Conservation (phyloP, 2,113 vertebrate genomes). For the Aviceda subcristata region DNA sequence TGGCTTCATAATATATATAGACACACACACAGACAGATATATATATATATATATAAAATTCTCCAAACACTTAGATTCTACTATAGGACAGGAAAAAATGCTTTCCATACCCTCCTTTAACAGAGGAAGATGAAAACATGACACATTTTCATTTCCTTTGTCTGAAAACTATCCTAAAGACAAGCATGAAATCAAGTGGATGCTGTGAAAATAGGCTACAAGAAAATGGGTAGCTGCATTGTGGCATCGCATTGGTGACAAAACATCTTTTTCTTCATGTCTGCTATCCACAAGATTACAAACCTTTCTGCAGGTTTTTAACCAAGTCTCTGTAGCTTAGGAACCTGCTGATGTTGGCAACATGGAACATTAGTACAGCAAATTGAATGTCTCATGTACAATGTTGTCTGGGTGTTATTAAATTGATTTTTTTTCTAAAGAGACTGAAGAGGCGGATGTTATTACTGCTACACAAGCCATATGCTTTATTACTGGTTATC, state of each 20-base stretch:
- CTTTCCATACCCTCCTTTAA: neutral
- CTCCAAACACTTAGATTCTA: neutral
- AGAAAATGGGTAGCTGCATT: neutral
- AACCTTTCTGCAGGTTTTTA: neutral
- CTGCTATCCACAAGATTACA: neutral
- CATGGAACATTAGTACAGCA: neutral
- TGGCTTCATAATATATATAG: neutral
- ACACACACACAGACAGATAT: too few species aligned
- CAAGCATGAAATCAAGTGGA: neutral
- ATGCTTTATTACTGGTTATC: neutral
- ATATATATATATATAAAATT: neutral
- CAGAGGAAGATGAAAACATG: neutral
- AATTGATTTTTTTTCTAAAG: neutral
- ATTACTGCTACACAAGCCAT: neutral
- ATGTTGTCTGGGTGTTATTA: constrained; percentile 18
- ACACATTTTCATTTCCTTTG: neutral
- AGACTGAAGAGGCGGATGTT: neutral
- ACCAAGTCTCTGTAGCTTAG: neutral
- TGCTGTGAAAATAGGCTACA: neutral
- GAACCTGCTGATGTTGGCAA: neutral
- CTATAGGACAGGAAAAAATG: neutral
- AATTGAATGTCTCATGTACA: neutral
- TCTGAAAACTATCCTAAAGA: neutral
- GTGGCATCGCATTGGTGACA: neutral
- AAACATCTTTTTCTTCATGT: neutral